phyloP scores from a whole-genome alignment of 2,113 vertebrate species.

The Fregata magnificens region DNA sequence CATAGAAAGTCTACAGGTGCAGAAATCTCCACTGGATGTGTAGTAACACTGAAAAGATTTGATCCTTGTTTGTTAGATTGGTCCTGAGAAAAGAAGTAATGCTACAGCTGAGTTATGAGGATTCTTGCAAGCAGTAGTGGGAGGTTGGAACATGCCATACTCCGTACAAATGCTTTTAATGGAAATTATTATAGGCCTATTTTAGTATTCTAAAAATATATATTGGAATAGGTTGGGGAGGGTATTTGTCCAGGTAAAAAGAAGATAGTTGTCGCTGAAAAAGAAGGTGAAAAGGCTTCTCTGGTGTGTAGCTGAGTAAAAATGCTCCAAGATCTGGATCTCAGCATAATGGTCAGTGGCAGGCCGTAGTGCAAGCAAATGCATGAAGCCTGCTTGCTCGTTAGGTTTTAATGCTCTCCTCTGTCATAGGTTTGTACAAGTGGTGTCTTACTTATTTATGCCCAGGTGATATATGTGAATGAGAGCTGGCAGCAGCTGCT shows the following conservation, averaged over 20 bases:
- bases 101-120: not conserved
- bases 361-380: not conserved
- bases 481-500: constrained; percentile 3
- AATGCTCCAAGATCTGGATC: not conserved
- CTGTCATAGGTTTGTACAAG: not conserved
- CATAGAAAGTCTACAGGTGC: not conserved
- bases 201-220: not conserved
- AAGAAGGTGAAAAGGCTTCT: not conserved
- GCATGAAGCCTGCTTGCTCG: not conserved
- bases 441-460: constrained; percentile 28
- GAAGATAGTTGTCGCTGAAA: not conserved
- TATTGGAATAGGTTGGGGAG: not conserved
- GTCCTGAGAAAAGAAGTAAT: not conserved
- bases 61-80: not conserved
- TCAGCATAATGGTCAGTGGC: not conserved
- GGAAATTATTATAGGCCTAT: not conserved
- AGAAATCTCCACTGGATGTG: not conserved
- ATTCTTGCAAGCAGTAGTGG: not conserved
- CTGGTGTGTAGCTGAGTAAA: not conserved
- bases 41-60: not conserved
- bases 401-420: not conserved
- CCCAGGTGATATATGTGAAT: not conserved
- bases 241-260: not conserved
- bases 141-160: not conserved
- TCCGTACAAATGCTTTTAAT: not conserved